Evolutionary conservation across 2,113 vertebrate species (phyloP).

Genomic region (Malurus melanocephalus): DNA sequence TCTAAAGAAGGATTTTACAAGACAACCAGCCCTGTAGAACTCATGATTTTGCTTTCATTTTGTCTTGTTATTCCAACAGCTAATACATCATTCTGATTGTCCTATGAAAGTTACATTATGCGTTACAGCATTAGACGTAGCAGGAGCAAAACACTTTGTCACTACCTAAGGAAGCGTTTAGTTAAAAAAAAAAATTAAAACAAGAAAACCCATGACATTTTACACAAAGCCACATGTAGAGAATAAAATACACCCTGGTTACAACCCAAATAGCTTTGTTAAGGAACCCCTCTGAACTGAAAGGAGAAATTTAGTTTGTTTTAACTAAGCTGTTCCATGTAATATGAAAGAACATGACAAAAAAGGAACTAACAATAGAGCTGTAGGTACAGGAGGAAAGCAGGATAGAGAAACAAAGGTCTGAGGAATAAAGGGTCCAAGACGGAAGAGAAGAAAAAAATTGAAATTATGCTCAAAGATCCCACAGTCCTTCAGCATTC

Average conservation of each 20-base stretch:
- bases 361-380: neutral
- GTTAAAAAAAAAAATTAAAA: neutral
- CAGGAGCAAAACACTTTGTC: neutral
- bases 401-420: neutral
- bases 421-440: neutral
- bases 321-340: neutral
- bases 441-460: neutral
- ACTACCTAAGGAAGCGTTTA: neutral
- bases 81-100: neutral
- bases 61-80: neutral
- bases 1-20: neutral
- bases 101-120: neutral
- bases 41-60: neutral
- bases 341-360: neutral
- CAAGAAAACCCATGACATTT: neutral
- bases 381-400: neutral
- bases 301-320: neutral
- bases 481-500: neutral
- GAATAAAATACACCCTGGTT: neutral
- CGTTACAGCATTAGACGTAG: neutral
- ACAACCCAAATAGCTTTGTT: neutral
- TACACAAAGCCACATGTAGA: neutral
- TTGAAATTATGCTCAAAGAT: neutral
- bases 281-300: neutral
- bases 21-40: neutral